phyloP scores from a whole-genome alignment of 2,888 invertebrate genomes.

The Hydroisotoma schaefferi region DNA sequence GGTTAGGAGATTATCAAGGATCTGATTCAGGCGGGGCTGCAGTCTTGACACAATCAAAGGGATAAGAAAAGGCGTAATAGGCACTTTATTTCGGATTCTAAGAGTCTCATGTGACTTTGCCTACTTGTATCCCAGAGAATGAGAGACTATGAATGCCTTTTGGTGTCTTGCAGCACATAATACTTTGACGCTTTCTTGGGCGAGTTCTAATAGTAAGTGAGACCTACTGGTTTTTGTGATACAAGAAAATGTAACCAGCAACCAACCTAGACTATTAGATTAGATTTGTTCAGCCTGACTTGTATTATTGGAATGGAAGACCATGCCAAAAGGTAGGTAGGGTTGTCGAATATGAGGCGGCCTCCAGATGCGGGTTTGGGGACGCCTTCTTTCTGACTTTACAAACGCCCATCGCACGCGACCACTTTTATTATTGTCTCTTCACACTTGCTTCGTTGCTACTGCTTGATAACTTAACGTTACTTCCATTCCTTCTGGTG shows the following conservation, averaged over 20 bases:
- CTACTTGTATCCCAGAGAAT: too few relatives aligned
- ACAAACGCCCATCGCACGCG: constrained; percentile 48
- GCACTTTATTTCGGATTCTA: too few relatives aligned
- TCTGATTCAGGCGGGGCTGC: too few relatives aligned
- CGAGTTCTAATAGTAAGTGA: neutral
- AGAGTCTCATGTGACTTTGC: too few relatives aligned
- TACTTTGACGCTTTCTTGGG: too few relatives aligned
- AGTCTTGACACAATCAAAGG: too few relatives aligned
- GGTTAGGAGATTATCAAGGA: too few relatives aligned
- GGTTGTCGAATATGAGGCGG: neutral
- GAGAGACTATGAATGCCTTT: too few relatives aligned
- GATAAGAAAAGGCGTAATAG: too few relatives aligned
- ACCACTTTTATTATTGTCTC: constrained; percentile 39
- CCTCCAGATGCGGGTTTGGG: constrained; percentile 28
- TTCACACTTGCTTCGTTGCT: constrained; percentile 9
- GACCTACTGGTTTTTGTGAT: neutral
- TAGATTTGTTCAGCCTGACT: neutral
- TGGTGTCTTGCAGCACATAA: too few relatives aligned
- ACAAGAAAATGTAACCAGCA: neutral
- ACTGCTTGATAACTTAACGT: constrained; percentile 1
- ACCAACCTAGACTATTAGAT: neutral
- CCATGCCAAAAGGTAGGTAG: constrained; percentile 3
- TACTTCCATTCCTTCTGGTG: too few relatives aligned
- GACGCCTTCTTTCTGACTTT: constrained; percentile 41
- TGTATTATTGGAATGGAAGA: constrained; percentile 6